Base-by-base conservation (phyloP, 2,113 vertebrate species). In the Calypte anna region DNA sequence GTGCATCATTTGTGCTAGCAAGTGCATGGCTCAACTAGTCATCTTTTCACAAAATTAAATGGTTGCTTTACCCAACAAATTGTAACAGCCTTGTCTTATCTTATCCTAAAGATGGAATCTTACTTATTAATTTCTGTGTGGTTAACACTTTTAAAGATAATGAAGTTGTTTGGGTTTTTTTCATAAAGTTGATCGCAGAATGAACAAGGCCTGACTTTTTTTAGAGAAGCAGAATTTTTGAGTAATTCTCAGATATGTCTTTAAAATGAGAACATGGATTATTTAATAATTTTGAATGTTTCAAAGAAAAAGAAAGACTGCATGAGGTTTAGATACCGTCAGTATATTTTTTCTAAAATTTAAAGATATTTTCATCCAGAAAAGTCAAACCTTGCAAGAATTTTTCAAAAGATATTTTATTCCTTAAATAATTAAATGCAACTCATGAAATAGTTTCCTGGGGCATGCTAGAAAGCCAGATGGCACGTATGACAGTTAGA, bases 181-280 rank as follows among this genome's bases (percentile, higher is more conserved):
- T 97, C 46, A 98, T 97, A 54, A 98, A 98, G 30, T 98, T 98
- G 22, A 97, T 97, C 2, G 90, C 94, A 46, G 98, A 40, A 25
- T 98, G 94, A 72, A 98, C 19, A 98, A 11, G 78, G 17, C 1
- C 93, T 94, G 25, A 98, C 36, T 30, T 61, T 98, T 97, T 91
- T 86, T 87, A 13, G 97, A 94, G 12, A 83, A 92, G 86, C 4
- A 97, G 94, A 78, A 94, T 61, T 7, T 27, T 46, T 27, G 98
- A 92, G 18, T 97, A 95, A 5, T 77, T 7, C 3, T 79, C 21
- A n/a, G 23, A 61, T 40, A 98, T 93, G 1, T 87, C 78, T 93
- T 96, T 90, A 85, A 98, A 98, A 78, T 98, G 91, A 62, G 97
- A 96, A 13, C 76, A 97, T 31, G 86, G 54, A 86, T 98, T 57